Evolutionary conservation across 2,113 vertebrate species (phyloP), one percentile per base, ranked within the genome.

Genomic region (Tautogolabrus adspersus): DNA sequence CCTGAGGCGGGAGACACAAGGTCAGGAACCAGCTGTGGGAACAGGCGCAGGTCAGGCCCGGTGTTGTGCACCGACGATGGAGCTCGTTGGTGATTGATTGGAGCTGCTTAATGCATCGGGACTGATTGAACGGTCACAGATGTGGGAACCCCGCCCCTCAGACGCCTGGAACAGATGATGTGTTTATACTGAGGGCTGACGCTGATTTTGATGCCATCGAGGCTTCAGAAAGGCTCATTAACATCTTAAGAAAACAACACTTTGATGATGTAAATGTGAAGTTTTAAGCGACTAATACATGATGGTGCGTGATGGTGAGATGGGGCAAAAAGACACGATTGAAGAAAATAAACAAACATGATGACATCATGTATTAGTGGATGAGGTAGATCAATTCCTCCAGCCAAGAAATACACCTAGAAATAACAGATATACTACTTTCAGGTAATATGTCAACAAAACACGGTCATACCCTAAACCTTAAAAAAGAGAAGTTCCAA

Each of bases 101-200:
- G 72, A 75, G 15, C 77, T 49, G 75, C 76, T 73, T 86, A 73
- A 84, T 84, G 83, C 51, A 21, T 16, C 34, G 61, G 80, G 73
- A 77, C 75, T 61, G 46, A 81, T 67, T 86, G 91, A 92, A 47
- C 15, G 75, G 66, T 89, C 82, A 68, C 91, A 92, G 88, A 91
- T 91, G 89, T 91, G 81, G 6, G 1, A 56, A 26, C 61, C 68
- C 67, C 66, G 10, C 72, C 84, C 66, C 58, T 71, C 60, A 66
- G 30, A 52, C 0, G 44, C 59, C 40, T 0, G 16, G 30, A 65
- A 55, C 72, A 65, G 54, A 86, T 63, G 66, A 87, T 68, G 49
- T 84, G 82, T 87, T 86, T 75, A 69, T 62, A 23, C 30, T n/a
- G 34, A 59, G 66, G 13, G 52, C 59, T 54, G 52, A 54, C 15